Evolutionary conservation across 2,888 invertebrate genomes (phyloP).

Genomic region (Conomelus anceps): DNA sequence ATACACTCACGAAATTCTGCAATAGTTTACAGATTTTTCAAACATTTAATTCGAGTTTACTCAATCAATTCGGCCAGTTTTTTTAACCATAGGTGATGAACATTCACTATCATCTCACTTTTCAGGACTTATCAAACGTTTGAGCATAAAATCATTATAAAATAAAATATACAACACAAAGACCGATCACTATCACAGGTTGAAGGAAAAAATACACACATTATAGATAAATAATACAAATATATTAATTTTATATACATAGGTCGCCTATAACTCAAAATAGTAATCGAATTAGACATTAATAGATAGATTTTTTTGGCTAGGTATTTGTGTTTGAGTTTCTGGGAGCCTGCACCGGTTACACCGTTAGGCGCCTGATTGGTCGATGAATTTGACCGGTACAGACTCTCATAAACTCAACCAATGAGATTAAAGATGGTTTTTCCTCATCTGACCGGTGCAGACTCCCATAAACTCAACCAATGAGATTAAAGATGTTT

Average conservation of each 20-base stretch:
- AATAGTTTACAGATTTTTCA: not conserved
- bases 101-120: not conserved
- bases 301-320: not conserved
- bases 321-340: not conserved
- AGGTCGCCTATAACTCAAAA: not conserved
- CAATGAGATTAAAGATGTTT: too few species aligned
- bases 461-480: too few species aligned
- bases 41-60: not conserved
- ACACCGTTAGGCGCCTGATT: too few species aligned
- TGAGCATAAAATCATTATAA: not conserved
- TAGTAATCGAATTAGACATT: not conserved
- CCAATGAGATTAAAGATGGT: too few species aligned
- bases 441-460: too few species aligned
- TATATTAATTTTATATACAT: not conserved
- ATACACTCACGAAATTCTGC: not conserved
- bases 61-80: not conserved
- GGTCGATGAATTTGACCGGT: too few species aligned
- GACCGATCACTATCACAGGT: not conserved
- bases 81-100: too few species aligned
- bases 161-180: not conserved
- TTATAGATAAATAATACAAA: not conserved
- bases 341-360: too few species aligned
- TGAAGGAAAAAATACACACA: not conserved
- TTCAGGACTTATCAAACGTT: not conserved
- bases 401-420: too few species aligned